Evolutionary conservation across 1,140 invertebrate genomes (phyloP).

Genomic region (Belonocnema kinseyi): DNA sequence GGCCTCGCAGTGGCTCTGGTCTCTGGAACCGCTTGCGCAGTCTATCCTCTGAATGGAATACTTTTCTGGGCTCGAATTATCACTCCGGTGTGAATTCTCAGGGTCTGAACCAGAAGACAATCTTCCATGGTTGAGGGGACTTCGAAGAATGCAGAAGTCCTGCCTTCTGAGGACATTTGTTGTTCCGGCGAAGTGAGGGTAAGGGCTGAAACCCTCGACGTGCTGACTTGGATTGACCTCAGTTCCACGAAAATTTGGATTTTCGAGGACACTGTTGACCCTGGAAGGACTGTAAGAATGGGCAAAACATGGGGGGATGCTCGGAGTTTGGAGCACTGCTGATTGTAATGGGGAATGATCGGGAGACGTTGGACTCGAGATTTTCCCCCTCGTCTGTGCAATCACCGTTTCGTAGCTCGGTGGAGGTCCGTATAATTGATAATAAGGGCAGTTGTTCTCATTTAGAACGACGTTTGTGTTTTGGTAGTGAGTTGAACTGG

Average conservation of each 20-base stretch:
- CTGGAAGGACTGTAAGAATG: constrained; percentile 56
- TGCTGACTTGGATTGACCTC: constrained; percentile 33
- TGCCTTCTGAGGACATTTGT: constrained; percentile 29
- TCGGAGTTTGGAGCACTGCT: constrained; percentile 46
- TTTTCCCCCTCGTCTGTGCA: constrained; percentile 67
- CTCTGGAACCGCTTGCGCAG: constrained; percentile 44
- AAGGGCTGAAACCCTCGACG: constrained; percentile 32
- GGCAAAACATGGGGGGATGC: constrained; percentile 54
- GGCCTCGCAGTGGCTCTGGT: constrained; percentile 35
- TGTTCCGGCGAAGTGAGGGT: constrained; percentile 45
- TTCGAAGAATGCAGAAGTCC: background rate
- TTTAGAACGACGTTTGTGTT: constrained; percentile 70
- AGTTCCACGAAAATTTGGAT: background rate
- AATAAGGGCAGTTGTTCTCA: constrained; percentile 70
- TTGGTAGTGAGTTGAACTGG: constrained; percentile 67
- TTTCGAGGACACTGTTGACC: constrained; percentile 45
- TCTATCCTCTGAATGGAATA: constrained; percentile 48
- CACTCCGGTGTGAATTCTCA: constrained; percentile 43
- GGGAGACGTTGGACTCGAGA: constrained; percentile 59
- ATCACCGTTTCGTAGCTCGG: constrained; percentile 76
- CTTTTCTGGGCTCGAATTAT: constrained; percentile 43
- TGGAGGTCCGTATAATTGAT: constrained; percentile 74
- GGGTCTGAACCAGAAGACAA: constrained; percentile 38
- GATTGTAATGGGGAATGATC: constrained; percentile 51
- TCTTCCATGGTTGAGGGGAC: background rate